Percentiles rank a stretch among this genome's conserved stretches.
Evolutionary conservation across 2,888 invertebrate species (phyloP).

Genomic region (Caenorhabditis sp.): DNA sequence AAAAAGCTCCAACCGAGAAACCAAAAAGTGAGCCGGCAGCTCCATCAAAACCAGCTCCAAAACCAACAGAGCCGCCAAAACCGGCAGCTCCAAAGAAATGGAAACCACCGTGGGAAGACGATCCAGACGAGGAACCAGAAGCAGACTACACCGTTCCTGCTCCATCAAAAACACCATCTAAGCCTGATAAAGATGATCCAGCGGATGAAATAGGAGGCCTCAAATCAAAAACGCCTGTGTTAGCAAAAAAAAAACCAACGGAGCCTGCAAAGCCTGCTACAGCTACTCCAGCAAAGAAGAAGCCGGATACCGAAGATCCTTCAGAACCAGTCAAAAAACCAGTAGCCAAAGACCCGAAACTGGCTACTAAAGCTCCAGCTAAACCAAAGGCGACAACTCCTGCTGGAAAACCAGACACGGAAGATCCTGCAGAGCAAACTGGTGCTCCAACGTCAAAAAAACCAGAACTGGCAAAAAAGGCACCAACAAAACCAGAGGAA

Average conservation of each 20-base stretch:
- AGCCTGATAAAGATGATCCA: constrained; percentile 59
- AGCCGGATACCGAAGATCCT: constrained; percentile 48
- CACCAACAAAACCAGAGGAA: constrained; percentile 38
- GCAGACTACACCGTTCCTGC: constrained; percentile 63
- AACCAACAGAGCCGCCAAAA: constrained; percentile 27
- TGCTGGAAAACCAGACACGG: constrained; percentile 56
- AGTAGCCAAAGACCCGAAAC: constrained; percentile 31
- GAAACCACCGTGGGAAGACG: constrained; percentile 58
- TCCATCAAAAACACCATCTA: constrained; percentile 35
- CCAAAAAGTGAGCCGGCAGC: constrained; percentile 15
- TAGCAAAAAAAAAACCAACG: constrained; percentile 41
- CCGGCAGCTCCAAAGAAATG: constrained; percentile 52
- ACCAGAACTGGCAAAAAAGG: constrained; percentile 52
- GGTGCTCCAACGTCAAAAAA: constrained; percentile 55
- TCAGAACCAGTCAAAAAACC: constrained; percentile 36
- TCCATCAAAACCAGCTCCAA: constrained; percentile 36
- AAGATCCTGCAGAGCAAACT: constrained; percentile 64
- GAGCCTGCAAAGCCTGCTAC: constrained; percentile 36
- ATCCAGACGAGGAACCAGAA: constrained; percentile 61
- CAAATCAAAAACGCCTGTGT: constrained; percentile 62
- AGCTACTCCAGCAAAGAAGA: constrained; percentile 51
- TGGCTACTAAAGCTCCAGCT: constrained; percentile 42
- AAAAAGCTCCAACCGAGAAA: constrained; percentile 47
- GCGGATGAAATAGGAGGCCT: constrained; percentile 67
- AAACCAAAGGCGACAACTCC: constrained; percentile 24